phyloP scores from a whole-genome alignment of 2,888 invertebrate species.

The Caenorhabditis becei region DNA sequence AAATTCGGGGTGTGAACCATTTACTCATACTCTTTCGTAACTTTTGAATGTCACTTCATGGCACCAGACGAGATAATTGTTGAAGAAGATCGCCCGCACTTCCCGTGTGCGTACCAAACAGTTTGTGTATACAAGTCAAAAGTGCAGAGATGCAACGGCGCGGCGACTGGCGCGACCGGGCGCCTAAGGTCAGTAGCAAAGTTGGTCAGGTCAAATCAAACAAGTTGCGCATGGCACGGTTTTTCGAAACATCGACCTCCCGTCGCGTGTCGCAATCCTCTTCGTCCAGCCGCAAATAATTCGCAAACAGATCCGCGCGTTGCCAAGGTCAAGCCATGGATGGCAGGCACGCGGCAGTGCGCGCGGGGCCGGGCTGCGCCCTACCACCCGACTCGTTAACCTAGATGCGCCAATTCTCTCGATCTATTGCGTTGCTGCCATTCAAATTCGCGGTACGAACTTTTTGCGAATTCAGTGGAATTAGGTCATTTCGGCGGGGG shows the following conservation, averaged over 20 bases:
- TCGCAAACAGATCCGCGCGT: conserved; percentile 51
- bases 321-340: conserved; percentile 54
- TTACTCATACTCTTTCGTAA: conserved; percentile 35
- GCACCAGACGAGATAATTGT: conserved; percentile 22
- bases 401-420: conserved; percentile 62
- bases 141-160: conserved; percentile 38
- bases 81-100: conserved; percentile 24
- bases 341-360: conserved; percentile 57
- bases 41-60: conserved; percentile 54
- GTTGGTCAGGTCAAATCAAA: conserved; percentile 45
- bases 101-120: conserved; percentile 29
- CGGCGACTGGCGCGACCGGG: conserved; percentile 40
- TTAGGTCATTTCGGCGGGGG: conserved; percentile 54
- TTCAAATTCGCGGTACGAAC: conserved; percentile 54
- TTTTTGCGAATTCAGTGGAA: conserved; percentile 47
- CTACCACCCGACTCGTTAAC: conserved; percentile 63
- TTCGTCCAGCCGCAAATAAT: conserved; percentile 41
- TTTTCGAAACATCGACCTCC: conserved; percentile 15
- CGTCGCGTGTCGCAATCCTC: conserved; percentile 36
- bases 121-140: conserved; percentile 48
- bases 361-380: conserved; percentile 50
- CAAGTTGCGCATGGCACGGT: conserved; percentile 54
- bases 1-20: not conserved
- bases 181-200: conserved; percentile 51
- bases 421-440: conserved; percentile 58